A percentile compares a stretch with the other conserved stretches of the same genome.
Evolutionary conservation across 2,797 vertebrate genomes (phyloP).

Genomic region (Sebastes cheni): DNA sequence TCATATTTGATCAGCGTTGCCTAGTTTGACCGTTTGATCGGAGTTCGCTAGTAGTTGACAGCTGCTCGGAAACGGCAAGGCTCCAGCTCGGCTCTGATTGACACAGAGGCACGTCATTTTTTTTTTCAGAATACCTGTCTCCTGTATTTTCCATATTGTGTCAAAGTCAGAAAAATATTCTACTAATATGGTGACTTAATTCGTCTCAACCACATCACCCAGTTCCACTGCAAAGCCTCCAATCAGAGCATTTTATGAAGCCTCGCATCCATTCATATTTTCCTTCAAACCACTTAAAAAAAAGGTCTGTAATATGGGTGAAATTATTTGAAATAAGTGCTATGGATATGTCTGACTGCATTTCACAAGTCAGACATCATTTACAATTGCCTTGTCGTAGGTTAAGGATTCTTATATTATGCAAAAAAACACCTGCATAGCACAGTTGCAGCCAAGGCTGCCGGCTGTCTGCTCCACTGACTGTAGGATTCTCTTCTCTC

Average conservation of each 20-base stretch:
- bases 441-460: constrained; percentile 9
- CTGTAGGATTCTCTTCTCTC: constrained; percentile 1
- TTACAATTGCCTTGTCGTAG: not conserved
- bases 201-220: not conserved
- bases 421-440: constrained; percentile 15
- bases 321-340: not conserved
- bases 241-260: not conserved
- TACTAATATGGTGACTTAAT: not conserved
- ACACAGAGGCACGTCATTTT: no score
- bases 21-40: no score
- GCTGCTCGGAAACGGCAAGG: no score
- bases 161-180: not conserved
- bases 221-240: not conserved
- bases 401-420: not conserved
- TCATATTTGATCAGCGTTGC: no score
- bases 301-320: not conserved
- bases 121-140: no score
- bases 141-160: not conserved
- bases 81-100: no score
- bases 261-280: not conserved
- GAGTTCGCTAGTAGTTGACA: no score
- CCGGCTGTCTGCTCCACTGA: constrained; percentile 3
- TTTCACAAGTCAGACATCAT: not conserved
- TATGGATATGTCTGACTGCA: constrained; percentile 1
- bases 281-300: not conserved